phyloP scores from a whole-genome alignment of 2,888 invertebrate species.

The Bursaphelenchus okinawaensis region DNA sequence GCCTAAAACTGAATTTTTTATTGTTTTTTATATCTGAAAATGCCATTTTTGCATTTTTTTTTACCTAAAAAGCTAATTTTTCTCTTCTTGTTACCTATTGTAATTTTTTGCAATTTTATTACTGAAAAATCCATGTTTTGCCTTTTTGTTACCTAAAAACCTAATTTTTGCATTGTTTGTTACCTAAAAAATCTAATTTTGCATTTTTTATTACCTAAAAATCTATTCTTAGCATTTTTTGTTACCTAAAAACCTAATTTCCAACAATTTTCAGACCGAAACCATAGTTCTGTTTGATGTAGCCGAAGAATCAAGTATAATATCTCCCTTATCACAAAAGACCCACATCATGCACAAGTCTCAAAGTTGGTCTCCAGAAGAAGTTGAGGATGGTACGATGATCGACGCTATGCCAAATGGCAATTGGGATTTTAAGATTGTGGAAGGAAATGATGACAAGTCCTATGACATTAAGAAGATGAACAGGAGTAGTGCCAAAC shows the following conservation, averaged over 20 bases:
- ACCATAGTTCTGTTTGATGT: slow-evolving; percentile 31
- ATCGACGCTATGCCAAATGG: slow-evolving; percentile 18
- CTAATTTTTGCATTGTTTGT: no score
- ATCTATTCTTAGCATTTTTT: neutral
- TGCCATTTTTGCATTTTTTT: neutral
- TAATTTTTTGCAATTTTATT: neutral
- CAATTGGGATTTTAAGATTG: slow-evolving; percentile 27
- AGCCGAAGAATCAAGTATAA: slow-evolving; percentile 13
- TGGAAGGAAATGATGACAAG: slow-evolving; percentile 21
- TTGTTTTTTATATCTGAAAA: no score
- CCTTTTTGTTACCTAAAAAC: neutral
- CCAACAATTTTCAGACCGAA: slow-evolving; percentile 4
- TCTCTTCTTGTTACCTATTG: neutral
- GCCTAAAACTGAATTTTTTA: no score
- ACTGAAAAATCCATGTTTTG: no score
- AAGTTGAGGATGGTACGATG: slow-evolving; percentile 4
- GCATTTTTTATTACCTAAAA: no score
- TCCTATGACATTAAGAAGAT: slow-evolving; percentile 21
- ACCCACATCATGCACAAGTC: slow-evolving; percentile 3
- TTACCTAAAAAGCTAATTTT: no score
- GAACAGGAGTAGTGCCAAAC: slow-evolving; percentile 25
- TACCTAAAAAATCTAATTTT: no score
- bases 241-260: no score
- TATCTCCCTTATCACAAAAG: neutral
- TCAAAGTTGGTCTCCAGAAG: slow-evolving; percentile 5